phyloP scores from a whole-genome alignment of 2,113 vertebrate genomes.

The Malurus elegans region DNA sequence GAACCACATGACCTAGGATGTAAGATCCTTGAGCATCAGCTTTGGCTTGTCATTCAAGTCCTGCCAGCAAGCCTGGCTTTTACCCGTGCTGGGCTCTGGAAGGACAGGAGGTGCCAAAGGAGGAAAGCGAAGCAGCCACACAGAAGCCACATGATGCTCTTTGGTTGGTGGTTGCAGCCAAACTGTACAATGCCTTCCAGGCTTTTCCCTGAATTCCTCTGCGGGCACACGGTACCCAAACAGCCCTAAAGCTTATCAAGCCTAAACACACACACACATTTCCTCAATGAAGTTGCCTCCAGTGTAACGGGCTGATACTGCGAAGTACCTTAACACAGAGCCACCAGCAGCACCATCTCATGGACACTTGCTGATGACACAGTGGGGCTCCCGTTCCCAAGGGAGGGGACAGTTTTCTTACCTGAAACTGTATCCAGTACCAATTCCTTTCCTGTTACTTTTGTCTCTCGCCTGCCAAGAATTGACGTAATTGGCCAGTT shows the following conservation, averaged over 20 bases:
- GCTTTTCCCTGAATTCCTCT: not conserved
- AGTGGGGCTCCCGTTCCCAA: not conserved
- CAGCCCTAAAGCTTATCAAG: not conserved
- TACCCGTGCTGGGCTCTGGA: not conserved
- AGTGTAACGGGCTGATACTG: not conserved
- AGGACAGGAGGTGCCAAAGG: not conserved
- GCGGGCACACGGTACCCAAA: not conserved
- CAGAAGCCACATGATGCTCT: not conserved
- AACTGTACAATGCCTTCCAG: not conserved
- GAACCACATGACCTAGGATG: not conserved
- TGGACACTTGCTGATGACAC: not conserved
- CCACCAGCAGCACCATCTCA: not conserved
- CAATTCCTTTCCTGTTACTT: not conserved
- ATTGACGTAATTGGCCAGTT: not conserved
- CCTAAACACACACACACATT: not conserved
- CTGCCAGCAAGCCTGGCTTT: not conserved
- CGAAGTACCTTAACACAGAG: not conserved
- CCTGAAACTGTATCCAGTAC: not conserved
- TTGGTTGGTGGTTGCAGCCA: not conserved
- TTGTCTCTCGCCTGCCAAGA: not conserved
- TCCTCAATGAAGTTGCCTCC: not conserved
- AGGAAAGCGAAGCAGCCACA: not conserved
- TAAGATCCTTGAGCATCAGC: not conserved
- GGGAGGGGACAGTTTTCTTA: not conserved
- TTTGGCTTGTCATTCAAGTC: not conserved